Evolutionary conservation across 2,797 vertebrate genomes (phyloP), one percentile per base, ranked within the genome.

Genomic region (Sciurus carolinensis): DNA sequence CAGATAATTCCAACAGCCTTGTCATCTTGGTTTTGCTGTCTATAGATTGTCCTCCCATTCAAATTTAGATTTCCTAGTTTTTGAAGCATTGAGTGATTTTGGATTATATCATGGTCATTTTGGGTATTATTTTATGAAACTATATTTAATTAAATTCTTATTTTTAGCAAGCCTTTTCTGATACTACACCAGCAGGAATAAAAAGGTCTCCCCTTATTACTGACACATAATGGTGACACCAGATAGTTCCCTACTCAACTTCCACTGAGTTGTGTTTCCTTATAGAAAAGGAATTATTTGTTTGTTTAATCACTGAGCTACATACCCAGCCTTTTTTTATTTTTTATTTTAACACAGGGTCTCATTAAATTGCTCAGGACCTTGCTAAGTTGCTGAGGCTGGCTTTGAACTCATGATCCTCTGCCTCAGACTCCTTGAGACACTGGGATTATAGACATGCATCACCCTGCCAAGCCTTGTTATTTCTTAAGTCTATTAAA

Each of bases 51-150:
- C 47, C 54, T 62, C 36, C 82, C 39, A 52, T 75, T 71, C 30
- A 81, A 92, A 44, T 47, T 28, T 73, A 47, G 42, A 59, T 92
- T 86, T 95, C 30, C 24, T 95, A 30, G 6, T 85, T 96, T 33
- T 39, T 86, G 67, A 15, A 66, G 62, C 5, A 4, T 28, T 57
- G 17, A 30, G 2, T 66, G 11, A 71, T 42, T 89, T 92, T 76
- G 18, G 17, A 76, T 81, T 86, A 33, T 95, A 79, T 69, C 11
- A 39, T 84, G 17, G 30, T 73, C 22, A 54, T 87, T 84, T 52
- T 1, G 26, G 17, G 28, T 28, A 88, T 82, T 90, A 24, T 88
- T 79, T 72, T 67, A 30, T 33, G 26, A 42, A 52, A 66, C 52
- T 76, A 12, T 18, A 44, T 90, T 57, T 86, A 69, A 44, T 76